Conservation (phyloP, 2,888 invertebrate species). For the Parelbella ahira region DNA sequence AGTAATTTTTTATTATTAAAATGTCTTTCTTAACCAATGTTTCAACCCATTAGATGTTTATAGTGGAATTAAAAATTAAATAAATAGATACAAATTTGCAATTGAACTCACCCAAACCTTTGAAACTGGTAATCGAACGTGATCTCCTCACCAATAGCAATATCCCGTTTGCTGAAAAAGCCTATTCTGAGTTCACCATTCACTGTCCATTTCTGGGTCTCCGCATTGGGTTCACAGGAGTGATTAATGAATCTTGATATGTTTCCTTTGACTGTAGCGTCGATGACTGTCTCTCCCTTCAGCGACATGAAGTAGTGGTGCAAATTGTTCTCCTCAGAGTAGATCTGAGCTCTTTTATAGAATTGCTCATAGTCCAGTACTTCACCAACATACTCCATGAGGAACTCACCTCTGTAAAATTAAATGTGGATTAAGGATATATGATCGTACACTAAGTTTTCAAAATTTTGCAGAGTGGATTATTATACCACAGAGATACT, state of each 20-base stretch:
- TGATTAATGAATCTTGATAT: slow-evolving; percentile 99
- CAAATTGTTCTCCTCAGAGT: slow-evolving; percentile 92
- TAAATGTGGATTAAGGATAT: no score
- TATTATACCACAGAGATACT: no score
- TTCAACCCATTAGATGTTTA: no score
- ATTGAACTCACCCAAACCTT: slow-evolving; percentile 89
- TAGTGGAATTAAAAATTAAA: no score
- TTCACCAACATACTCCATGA: slow-evolving; percentile 99
- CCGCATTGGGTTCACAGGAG: slow-evolving; percentile 98
- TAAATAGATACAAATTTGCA: no score
- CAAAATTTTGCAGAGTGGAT: no score
- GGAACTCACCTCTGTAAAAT: slow-evolving; percentile 90
- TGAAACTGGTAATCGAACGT: slow-evolving; percentile 99
- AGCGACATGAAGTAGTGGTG: slow-evolving; percentile 99
- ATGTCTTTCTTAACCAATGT: no score
- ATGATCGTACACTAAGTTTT: no score
- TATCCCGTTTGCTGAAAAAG: slow-evolving; percentile 94
- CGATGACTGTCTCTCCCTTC: slow-evolving; percentile 91
- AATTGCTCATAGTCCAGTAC: slow-evolving; percentile 95
- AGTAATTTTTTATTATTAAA: no score
- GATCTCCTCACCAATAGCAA: slow-evolving; percentile 94
- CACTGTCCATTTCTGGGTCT: slow-evolving; percentile 98
- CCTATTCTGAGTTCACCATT: slow-evolving; percentile 96
- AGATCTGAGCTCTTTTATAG: slow-evolving; percentile 91
- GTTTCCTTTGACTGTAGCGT: slow-evolving; percentile 97